These are phyloP conservation scores for Spilarctia lutea DNA, from an alignment of 2,888 invertebrate genomes.

Conservation along the genomic window DNA sequence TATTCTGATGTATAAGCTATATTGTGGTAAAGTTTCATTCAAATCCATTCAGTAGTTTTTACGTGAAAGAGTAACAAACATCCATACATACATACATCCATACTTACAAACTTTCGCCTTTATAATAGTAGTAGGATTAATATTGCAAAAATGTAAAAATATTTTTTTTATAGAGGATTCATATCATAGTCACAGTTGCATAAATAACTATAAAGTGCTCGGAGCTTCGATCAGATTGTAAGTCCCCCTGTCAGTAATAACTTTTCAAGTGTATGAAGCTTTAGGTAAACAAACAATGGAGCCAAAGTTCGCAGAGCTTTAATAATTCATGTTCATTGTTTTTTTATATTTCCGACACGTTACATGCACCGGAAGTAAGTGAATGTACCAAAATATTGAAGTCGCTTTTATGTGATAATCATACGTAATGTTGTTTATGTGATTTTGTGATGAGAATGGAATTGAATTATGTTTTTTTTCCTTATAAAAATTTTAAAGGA, in stretches of 20 bases:
- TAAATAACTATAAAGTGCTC: too few species aligned
- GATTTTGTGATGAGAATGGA: not conserved
- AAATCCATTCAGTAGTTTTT: too few species aligned
- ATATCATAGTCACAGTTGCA: too few species aligned
- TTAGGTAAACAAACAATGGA: slow-evolving; percentile 25
- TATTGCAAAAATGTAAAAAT: too few species aligned
- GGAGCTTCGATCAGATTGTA: too few species aligned
- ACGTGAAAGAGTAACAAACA: too few species aligned
- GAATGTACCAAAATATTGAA: slow-evolving; percentile 22
- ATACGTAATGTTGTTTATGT: slow-evolving; percentile 6
- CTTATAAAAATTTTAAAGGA: not conserved
- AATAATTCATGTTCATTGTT: slow-evolving; percentile 45
- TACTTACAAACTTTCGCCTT: too few species aligned
- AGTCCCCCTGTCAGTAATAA: not conserved
- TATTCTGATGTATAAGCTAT: too few species aligned
- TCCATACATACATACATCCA: too few species aligned
- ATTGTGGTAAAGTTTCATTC: too few species aligned
- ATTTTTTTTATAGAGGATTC: too few species aligned
- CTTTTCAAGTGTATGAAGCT: slow-evolving; percentile 3
- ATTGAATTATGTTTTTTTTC: not conserved
- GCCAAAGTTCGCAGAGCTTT: slow-evolving; percentile 29
- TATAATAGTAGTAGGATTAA: too few species aligned
- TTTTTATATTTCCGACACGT: slow-evolving; percentile 21
- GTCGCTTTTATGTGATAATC: slow-evolving; percentile 13
- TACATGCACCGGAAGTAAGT: slow-evolving; percentile 20